Base-by-base conservation (phyloP, 2,888 invertebrate genomes). In the Papilio demoleus region DNA sequence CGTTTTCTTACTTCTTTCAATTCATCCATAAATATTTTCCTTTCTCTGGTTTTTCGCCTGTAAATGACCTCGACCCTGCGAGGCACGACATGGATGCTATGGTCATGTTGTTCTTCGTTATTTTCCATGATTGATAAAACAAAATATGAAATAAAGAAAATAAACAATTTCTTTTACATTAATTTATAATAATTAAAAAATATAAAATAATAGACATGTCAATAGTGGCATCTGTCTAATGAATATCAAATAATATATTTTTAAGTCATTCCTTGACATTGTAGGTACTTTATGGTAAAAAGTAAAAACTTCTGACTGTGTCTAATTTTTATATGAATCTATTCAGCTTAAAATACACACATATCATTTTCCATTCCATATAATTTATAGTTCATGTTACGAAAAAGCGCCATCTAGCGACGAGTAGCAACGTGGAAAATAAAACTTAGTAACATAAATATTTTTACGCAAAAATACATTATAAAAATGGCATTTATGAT, bases 1-100 rank as follows among this genome's bases (percentile, higher is more conserved):
- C 79, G 75, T 65, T 70, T 81, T 4, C 92, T 84, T 34, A 81
- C 68, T 61, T 79, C 76, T 63, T 81, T 84, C n/a, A 92, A 84
- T 58, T 89, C 92, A 61, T 88, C 78, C 86, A 92, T 86, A 73
- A 87, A 92, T 19, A 85, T 65, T 73, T 85, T 84, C 38, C 83
- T 78, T 70, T 90, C 84, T 6, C 78, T 85, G 34, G 82, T 86
- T 71, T 85, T 79, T 6, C 80, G 81, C 0, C 85, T 70, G 72
- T 87, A 88, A 34, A 88, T 71, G 47, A 88, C 75, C 60, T 88
- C 84, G 72, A 88, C 59, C 50, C 60, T 40, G 34, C 68, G 68
- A 50, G 65, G 68, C 34, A 65, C 64, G 34, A 61, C 50, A 17
- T 65, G 27, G 17, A 65, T 36, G 64, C 38, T 19, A 9, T 67